Evolutionary conservation across 2,888 invertebrate genomes (phyloP).

Genomic region (Stegana nigrithorax): DNA sequence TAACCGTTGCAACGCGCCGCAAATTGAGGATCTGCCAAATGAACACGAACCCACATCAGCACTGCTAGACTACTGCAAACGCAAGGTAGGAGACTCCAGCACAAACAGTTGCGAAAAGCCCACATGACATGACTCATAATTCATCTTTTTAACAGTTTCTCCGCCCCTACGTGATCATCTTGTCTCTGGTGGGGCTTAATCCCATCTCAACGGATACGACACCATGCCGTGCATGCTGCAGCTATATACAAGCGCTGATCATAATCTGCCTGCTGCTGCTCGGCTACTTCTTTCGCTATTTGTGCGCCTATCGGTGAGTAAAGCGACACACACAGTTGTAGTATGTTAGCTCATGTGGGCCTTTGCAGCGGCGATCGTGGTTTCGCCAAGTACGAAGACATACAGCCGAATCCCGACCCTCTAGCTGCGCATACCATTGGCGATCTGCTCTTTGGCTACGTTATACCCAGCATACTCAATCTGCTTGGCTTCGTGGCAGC

Average conservation of each 20-base stretch:
- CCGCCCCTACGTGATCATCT: slow-evolving; percentile 79
- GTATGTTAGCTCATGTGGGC: not conserved
- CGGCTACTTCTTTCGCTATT: slow-evolving; percentile 82
- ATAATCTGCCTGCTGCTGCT: slow-evolving; percentile 76
- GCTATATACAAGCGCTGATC: slow-evolving; percentile 77
- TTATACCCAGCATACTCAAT: slow-evolving; percentile 80
- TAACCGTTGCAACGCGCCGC: slow-evolving; percentile 46
- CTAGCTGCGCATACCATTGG: slow-evolving; percentile 72
- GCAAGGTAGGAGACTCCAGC: slow-evolving; percentile 72
- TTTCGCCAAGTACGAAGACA: slow-evolving; percentile 50
- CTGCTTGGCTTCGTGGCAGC: slow-evolving; percentile 80
- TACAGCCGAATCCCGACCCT: slow-evolving; percentile 27
- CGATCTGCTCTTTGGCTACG: slow-evolving; percentile 78
- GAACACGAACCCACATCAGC: slow-evolving; percentile 83
- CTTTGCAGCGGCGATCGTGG: slow-evolving; percentile 60
- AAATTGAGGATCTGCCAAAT: slow-evolving; percentile 76
- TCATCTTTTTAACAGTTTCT: slow-evolving; percentile 72
- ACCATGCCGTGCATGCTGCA: slow-evolving; percentile 73
- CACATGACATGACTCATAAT: no score
- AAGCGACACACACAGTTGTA: not conserved
- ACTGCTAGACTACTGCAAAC: slow-evolving; percentile 84
- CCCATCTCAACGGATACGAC: slow-evolving; percentile 76
- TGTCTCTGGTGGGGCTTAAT: slow-evolving; percentile 81
- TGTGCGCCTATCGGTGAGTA: slow-evolving; percentile 80
- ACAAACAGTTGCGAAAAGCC: no score